Base-by-base conservation (phyloP, 2,797 vertebrate genomes). In the Schizothorax lantsangensis region DNA sequence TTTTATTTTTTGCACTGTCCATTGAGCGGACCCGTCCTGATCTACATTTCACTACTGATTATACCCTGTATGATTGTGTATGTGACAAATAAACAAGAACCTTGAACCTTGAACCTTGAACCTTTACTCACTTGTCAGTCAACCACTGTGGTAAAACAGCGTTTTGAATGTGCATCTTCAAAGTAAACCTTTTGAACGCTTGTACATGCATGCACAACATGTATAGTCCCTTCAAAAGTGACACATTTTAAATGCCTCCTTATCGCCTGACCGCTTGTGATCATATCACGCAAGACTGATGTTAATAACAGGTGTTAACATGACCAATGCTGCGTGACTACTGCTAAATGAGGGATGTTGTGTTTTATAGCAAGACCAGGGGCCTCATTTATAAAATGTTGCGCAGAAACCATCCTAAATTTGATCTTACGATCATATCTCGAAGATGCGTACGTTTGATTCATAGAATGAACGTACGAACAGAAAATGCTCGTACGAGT, bases 331-430 rank as follows among this genome's bases (percentile, higher is more conserved):
- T 62, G 23, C n/a, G 0, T 62, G 38, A 19, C 77, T 30, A 11
- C 77, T 62, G 38, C 54, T 79, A 43, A 62, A 79, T 79, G 77
- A 62, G 15, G 38, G 23, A 43, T 43, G 77, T 2, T 62, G 52
- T 40, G 52, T 9, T 79, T 40, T 59, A 59, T n/a, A 57, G 33
- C 52, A 14, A 15, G 6, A 40, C 11, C 75, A n/a, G n/a, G n/a
- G n/a, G n/a, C n/a, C n/a, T n/a, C n/a, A n/a, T n/a, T n/a, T n/a
- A n/a, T n/a, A n/a, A n/a, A n/a, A n/a, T n/a, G n/a, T n/a, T n/a
- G n/a, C n/a, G n/a, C n/a, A n/a, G n/a, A n/a, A n/a, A n/a, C n/a
- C n/a, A n/a, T n/a, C n/a, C n/a, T n/a, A n/a, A n/a, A n/a, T n/a
- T n/a, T n/a, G n/a, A n/a, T n/a, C n/a, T n/a, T n/a, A n/a, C n/a